phyloP scores from a whole-genome alignment of 2,797 vertebrate species.

The Lates japonicus region DNA sequence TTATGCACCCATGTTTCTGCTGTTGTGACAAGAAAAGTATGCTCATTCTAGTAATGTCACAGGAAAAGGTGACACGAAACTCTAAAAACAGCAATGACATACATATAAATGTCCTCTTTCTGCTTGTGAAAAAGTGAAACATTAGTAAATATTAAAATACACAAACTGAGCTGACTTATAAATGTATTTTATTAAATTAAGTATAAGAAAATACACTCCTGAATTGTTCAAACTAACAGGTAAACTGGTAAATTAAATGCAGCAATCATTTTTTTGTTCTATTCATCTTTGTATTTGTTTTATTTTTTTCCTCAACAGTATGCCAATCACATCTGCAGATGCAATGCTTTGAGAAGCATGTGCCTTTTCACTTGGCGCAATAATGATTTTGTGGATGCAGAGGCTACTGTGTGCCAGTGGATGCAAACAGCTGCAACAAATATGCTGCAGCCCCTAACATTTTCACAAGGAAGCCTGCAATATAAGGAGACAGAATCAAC shows the following conservation, averaged over 20 bases:
- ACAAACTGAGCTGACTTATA: neutral
- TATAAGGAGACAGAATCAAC: neutral
- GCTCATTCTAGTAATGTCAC: neutral
- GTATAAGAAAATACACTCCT: neutral
- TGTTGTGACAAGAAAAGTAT: neutral
- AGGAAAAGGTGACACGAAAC: neutral
- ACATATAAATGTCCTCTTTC: neutral
- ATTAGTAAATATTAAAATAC: neutral
- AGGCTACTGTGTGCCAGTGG: conserved; percentile 2
- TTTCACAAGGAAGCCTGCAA: conserved; percentile 5
- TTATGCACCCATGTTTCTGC: neutral
- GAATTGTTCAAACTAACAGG: neutral
- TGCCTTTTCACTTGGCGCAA: conserved; percentile 5
- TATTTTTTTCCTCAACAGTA: neutral
- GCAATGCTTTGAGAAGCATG: conserved; percentile 11
- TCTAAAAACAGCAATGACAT: neutral
- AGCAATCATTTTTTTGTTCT: neutral
- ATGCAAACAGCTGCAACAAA: conserved; percentile 24
- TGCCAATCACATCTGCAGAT: conserved; percentile 9
- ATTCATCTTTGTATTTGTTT: neutral
- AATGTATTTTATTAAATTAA: neutral
- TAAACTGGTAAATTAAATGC: neutral
- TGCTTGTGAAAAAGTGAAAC: neutral
- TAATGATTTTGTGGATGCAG: conserved; percentile 18
- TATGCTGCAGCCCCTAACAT: conserved; percentile 1